Percentiles rank a stretch among this genome's conserved stretches.
Evolutionary conservation across 2,797 vertebrate genomes (phyloP).

Genomic region (Cyclura pinguis): DNA sequence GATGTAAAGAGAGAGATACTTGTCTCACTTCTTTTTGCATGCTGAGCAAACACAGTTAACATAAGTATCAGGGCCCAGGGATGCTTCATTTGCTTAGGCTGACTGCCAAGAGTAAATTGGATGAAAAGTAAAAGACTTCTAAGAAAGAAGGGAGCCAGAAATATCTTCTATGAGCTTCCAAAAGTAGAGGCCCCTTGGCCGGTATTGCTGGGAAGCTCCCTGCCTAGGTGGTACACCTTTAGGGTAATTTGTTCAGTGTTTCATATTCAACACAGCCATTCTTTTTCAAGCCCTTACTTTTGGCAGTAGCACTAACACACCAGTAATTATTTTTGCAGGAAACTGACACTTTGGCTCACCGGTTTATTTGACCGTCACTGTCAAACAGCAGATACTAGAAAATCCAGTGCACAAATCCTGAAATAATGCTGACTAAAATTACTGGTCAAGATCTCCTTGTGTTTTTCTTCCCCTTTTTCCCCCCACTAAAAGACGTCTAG

Average conservation of each 20-base stretch:
- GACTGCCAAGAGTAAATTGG: conserved; percentile 50
- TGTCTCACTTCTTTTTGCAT: conserved; percentile 54
- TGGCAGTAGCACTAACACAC: conserved; percentile 49
- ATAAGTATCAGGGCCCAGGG: conserved; percentile 14
- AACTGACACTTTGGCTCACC: conserved; percentile 57
- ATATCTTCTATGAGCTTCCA: not conserved
- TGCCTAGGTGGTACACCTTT: conserved; percentile 14
- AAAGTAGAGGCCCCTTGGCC: conserved; percentile 25
- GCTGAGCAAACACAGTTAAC: conserved; percentile 37
- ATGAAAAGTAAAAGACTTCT: conserved; percentile 15
- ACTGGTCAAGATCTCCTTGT: not conserved
- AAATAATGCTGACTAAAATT: conserved; percentile 33
- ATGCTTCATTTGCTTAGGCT: conserved; percentile 51
- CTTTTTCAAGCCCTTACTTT: conserved; percentile 59
- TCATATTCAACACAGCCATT: conserved; percentile 28
- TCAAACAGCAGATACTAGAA: conserved; percentile 47
- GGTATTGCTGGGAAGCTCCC: conserved; percentile 5
- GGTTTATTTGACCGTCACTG: conserved; percentile 56
- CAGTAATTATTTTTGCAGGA: conserved; percentile 55
- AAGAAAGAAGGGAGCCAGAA: conserved; percentile 19
- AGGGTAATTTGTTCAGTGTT: not conserved
- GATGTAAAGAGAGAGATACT: conserved; percentile 29
- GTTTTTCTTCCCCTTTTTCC: too few relatives aligned
- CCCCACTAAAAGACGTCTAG: not conserved
- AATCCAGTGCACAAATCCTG: too few relatives aligned